Base-by-base conservation (phyloP, 2,797 vertebrate species). In the Gallinago stenura region DNA sequence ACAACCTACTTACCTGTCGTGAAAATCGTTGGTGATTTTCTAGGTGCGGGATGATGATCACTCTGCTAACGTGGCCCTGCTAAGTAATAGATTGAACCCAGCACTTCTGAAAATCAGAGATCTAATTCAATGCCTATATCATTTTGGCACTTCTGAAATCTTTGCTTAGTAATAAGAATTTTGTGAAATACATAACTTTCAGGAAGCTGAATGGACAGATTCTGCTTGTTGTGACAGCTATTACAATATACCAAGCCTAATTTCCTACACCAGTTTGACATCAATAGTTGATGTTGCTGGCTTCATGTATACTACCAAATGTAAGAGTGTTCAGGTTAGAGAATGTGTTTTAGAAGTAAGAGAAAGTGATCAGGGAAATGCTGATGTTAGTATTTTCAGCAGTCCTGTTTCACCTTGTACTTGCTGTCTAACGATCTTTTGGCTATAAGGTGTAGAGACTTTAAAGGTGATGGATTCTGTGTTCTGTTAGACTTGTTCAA, bases 51-150 rank as follows among this genome's bases (percentile, higher is more conserved):
- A 39, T 58, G 70, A n/a, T 16, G 39, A 33, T 64, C 31, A 28
- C 22, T 28, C 30, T 76, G 31, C 33, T 79, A 21, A 20, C 33
- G 15, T 0, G 0, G 82, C 25, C 25, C 50, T 3, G 3, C 21
- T 61, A 53, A 9, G 35, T 53, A 33, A 65, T 12, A 70, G 54
- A 30, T 56, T 35, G 25, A 78, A 66, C 18, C 16, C 7, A 45
- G 26, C n/a, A 28, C 7, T 72, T 50, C 45, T 48, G 62, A 76
- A 79, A 76, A 35, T 45, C 4, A 11, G 6, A 4, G 21, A 76
- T 2, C 16, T 65, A n/a, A 21, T 85, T 70, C 77, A 65, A 18
- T 48, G 37, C 28, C 16, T 30, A 66, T 4, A 58, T 51, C 28
- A 31, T 86, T 73, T 70, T 48, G 51, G 17, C 12, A 30, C 19